Evolutionary conservation across 2,797 vertebrate genomes (phyloP).

Genomic region (Natrix natrix): DNA sequence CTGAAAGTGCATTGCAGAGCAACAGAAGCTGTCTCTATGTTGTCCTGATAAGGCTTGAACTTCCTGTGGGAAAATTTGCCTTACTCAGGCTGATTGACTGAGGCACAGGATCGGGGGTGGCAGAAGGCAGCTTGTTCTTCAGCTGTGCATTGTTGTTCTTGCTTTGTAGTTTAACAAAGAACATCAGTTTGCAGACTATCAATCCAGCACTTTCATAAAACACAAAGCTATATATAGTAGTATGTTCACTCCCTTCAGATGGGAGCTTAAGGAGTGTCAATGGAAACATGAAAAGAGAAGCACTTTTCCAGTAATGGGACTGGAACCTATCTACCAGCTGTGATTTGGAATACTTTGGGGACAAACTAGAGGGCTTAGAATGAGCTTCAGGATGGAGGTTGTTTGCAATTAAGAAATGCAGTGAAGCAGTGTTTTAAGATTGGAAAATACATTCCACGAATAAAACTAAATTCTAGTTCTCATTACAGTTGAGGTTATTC

Average conservation of each 20-base stretch:
- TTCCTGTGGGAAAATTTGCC: conserved; percentile 13
- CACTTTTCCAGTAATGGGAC: background rate
- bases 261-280: conserved; percentile 6
- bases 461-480: background rate
- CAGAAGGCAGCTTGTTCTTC: background rate
- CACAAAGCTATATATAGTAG: conserved; percentile 18
- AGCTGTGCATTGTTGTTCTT: background rate
- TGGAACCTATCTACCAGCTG: background rate
- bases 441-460: background rate
- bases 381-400: background rate
- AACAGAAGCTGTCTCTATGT: background rate
- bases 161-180: background rate
- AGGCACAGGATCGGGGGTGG: background rate
- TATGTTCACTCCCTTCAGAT: conserved; percentile 3
- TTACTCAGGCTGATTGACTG: background rate
- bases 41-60: background rate
- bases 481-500: background rate
- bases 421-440: background rate
- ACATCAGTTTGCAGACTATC: conserved; percentile 16
- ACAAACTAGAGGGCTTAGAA: background rate
- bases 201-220: conserved; percentile 4
- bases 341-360: background rate
- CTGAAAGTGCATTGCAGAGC: background rate
- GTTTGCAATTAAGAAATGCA: background rate
- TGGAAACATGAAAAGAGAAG: background rate